Evolutionary conservation across 2,113 vertebrate genomes (phyloP), one percentile per base, ranked within the genome.

Genomic region (Tychaedon coryphoeus): DNA sequence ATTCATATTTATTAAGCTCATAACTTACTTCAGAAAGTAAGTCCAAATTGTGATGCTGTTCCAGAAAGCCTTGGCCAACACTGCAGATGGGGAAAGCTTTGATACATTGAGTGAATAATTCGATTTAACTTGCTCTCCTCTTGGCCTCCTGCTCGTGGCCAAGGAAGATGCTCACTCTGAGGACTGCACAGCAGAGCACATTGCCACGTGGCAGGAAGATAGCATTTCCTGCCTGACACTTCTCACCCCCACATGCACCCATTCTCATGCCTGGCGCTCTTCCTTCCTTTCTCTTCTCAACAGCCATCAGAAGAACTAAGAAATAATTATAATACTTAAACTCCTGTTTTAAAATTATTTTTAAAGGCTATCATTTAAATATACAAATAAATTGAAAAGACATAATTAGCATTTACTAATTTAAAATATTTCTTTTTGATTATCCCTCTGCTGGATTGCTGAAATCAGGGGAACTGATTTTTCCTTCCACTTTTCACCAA

Each of bases 121-220:
- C 7, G 4, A 56, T 43, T 72, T 36, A 36, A 56, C 22, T 17
- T 33, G 29, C 19, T 90, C 5, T 2, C 14, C 26, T 25, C 8
- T 61, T 19, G 42, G 31, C 20, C 54, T 79, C 25, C 38, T 76
- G 38, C n/a, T n/a, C 1, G 5, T 0, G 3, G 61, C 40, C 3
- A 1, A 50, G 57, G 82, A 24, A 83, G 85, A 34, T 19, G 45
- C 56, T 48, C n/a, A 19, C 15, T 0, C 10, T 0, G 24, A 34
- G 18, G 33, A 70, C 24, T 47, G 42, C 26, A 7, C 16, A 14
- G 65, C n/a, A 9, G 10, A 5, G 12, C 1, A 6, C 0, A 0
- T 3, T 6, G 58, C 66, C 31, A 70, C 0, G 1, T 25, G 20
- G 42, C 90, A 90, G 93, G 90, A 94, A 94, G 60, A 12, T 40